Base-by-base conservation (phyloP, 2,888 invertebrate species). In the Ommatoiulus sabulosus region DNA sequence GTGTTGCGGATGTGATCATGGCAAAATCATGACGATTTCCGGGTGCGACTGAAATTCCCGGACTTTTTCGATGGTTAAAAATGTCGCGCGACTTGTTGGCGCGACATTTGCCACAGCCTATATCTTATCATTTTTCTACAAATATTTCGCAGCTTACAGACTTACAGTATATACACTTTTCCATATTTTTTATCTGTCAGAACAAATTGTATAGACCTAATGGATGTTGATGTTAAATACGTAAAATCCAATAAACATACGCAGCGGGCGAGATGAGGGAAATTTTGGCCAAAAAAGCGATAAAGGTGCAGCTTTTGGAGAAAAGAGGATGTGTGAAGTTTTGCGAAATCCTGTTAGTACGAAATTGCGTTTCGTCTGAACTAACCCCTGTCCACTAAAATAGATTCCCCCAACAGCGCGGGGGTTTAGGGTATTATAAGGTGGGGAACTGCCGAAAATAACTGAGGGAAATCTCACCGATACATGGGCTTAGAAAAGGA, bases 311-410 rank as follows among this genome's bases (percentile, higher is more conserved):
- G 52, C 10, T 3, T 52, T 52, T 52, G 52, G 52, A 52, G 15
- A 52, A 52, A 7, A 52, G 52, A 52, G 52, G 52, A 52, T 52
- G 10, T 72, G 72, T 10, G 6, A n/a, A 63, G n/a, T 72, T 72
- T 72, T n/a, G 24, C 20, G 72, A 72, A 72, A 24, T 24, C 5
- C 5, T 20, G 72, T 24, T 20, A 52, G n/a, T n/a, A 63, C 3
- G 7, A 8, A 24, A 6, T 72, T 72, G 24, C 72, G 20, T 24
- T 72, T 72, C 24, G 72, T 72, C 72, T 24, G 24, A 8, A 24
- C 72, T n/a, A 72, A 72, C 72, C 72, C 72, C 72, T 72, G 72
- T 24, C 72, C 72, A 72, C 72, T 72, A 72, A 72, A 72, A 72
- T 72, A 72, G 72, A 72, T 20, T 7, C 24, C 72, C 7, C 72